These are phyloP conservation scores for Ligdia adustata DNA, from an alignment of 2,888 invertebrate species.

Conservation along the genomic window DNA sequence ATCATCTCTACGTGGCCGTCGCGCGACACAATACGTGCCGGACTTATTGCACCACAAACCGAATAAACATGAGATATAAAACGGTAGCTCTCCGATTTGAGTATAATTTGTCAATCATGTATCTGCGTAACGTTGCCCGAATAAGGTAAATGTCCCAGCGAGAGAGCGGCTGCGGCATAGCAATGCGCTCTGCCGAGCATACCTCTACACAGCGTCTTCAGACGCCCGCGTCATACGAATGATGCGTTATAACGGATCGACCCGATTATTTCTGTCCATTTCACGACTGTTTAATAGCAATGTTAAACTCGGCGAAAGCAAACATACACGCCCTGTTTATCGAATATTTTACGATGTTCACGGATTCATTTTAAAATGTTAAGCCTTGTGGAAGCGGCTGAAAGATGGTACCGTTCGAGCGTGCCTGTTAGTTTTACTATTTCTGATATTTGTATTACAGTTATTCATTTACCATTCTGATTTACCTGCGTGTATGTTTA, in stretches of 20 bases:
- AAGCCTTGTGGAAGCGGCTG: slow-evolving; percentile 74
- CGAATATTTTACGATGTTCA: slow-evolving; percentile 82
- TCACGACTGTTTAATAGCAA: slow-evolving; percentile 84
- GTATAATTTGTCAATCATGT: slow-evolving; percentile 52
- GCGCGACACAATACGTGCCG: slow-evolving; percentile 28
- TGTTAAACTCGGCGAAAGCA: slow-evolving; percentile 82
- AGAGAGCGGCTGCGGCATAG: slow-evolving; percentile 67
- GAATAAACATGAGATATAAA: slow-evolving; percentile 31
- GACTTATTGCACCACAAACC: slow-evolving; percentile 27
- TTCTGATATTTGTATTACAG: slow-evolving; percentile 80
- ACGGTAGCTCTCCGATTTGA: slow-evolving; percentile 38
- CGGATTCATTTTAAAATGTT: slow-evolving; percentile 80
- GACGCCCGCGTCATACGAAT: slow-evolving; percentile 78
- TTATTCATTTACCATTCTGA: slow-evolving; percentile 82
- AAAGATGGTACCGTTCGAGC: slow-evolving; percentile 76
- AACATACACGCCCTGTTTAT: slow-evolving; percentile 81
- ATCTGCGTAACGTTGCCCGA: slow-evolving; percentile 49
- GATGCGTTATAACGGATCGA: slow-evolving; percentile 80
- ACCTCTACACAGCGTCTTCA: slow-evolving; percentile 52
- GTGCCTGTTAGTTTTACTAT: slow-evolving; percentile 69
- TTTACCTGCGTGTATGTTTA: slow-evolving; percentile 79
- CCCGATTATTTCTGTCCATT: slow-evolving; percentile 83
- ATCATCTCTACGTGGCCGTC: slow-evolving; percentile 34
- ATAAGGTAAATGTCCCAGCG: slow-evolving; percentile 68
- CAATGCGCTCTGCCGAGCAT: slow-evolving; percentile 56